phyloP scores from a whole-genome alignment of 2,113 vertebrate species.

The Xyliphius kryptos region DNA sequence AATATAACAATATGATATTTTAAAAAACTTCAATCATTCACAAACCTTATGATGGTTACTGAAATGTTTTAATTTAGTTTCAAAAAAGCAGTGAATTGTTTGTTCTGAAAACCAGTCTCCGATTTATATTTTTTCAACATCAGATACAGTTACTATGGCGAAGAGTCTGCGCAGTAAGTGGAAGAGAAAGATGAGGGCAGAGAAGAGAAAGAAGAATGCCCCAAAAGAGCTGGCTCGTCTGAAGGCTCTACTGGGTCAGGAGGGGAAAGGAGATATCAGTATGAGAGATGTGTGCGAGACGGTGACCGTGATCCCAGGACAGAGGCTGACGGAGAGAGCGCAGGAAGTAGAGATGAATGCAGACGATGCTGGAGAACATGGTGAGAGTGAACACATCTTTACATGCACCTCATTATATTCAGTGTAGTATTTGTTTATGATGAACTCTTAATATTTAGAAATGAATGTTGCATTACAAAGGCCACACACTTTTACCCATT shows the following conservation, averaged over 20 bases:
- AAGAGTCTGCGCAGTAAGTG: constrained; percentile 93
- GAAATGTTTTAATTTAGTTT: no score
- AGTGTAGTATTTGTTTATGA: no score
- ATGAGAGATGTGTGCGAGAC: constrained; percentile 87
- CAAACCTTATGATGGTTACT: no score
- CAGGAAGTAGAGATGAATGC: constrained; percentile 47
- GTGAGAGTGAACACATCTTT: no score
- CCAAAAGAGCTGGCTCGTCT: constrained; percentile 84
- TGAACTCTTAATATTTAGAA: no score
- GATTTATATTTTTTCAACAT: not conserved
- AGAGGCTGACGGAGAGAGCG: constrained; percentile 58
- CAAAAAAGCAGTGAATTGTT: no score
- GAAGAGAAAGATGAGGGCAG: constrained; percentile 93
- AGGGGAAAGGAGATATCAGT: constrained; percentile 67
- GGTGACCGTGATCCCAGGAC: constrained; percentile 72
- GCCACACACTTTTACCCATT: no score
- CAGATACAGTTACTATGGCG: constrained; percentile 82
- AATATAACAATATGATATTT: no score
- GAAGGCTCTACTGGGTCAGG: constrained; percentile 64
- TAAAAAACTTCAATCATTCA: no score
- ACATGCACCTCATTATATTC: no score
- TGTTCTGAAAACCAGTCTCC: no score
- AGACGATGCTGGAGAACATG: constrained; percentile 41
- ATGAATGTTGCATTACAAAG: no score
- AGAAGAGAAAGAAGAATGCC: constrained; percentile 91